These are phyloP conservation scores for Styela plicata DNA, from an alignment of 23 tunicate genomes.

Conservation along the genomic window DNA sequence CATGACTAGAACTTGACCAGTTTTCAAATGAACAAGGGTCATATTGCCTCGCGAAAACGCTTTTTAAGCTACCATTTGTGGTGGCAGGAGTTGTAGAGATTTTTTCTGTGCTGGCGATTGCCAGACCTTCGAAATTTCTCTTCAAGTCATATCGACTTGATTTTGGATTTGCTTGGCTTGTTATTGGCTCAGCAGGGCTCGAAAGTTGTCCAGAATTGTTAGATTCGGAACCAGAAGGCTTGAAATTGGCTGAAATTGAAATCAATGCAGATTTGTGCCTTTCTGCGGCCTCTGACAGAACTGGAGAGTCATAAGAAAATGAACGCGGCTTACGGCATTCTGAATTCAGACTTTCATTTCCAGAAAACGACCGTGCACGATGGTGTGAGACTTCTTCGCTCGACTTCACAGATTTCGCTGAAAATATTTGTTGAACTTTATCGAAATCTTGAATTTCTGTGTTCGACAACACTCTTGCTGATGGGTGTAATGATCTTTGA, in stretches of 20 bases:
- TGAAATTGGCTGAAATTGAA: conserved; percentile 1
- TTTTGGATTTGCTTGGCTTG: neutral
- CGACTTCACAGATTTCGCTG: neutral
- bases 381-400: neutral
- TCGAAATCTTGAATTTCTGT: neutral
- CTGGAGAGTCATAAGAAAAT: conserved; percentile 1
- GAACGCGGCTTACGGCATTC: neutral
- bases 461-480: neutral
- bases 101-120: neutral
- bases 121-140: neutral
- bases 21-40: neutral
- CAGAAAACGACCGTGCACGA: neutral
- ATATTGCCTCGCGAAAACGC: neutral
- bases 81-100: neutral
- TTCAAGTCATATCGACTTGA: neutral
- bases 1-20: neutral
- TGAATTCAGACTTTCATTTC: neutral
- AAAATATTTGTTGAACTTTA: neutral
- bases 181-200: neutral
- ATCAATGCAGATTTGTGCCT: conserved; percentile 19
- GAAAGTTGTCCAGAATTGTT: too few relatives aligned
- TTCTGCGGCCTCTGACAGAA: neutral
- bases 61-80: neutral
- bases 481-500: neutral
- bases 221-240: neutral